phyloP scores from a whole-genome alignment of 2,113 vertebrate genomes.

The Tor tambroides region DNA sequence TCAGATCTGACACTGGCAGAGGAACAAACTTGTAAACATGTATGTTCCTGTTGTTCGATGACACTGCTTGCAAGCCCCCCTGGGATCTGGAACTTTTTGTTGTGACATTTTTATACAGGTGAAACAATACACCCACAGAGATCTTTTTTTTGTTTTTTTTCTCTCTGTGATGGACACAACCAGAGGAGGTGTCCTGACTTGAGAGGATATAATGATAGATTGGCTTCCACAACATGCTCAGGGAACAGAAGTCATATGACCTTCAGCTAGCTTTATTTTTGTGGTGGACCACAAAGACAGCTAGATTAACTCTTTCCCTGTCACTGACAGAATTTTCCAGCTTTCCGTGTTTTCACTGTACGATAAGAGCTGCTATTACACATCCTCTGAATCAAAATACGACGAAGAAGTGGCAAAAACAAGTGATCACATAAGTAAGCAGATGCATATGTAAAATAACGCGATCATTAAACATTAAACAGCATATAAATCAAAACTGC shows the following conservation, averaged over 20 bases:
- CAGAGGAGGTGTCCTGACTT: not conserved
- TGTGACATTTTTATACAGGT: conserved; percentile 32
- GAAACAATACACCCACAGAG: conserved; percentile 4
- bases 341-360: not conserved
- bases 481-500: too few relatives aligned
- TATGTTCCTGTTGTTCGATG: conserved; percentile 33
- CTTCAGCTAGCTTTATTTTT: not conserved
- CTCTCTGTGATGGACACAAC: not conserved
- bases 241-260: not conserved
- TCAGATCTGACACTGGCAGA: conserved; percentile 27
- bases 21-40: conserved; percentile 39
- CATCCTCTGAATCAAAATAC: not conserved
- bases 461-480: not conserved
- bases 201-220: conserved; percentile 16
- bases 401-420: not conserved
- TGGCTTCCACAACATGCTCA: not conserved
- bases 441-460: not conserved
- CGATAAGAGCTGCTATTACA: not conserved
- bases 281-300: not conserved
- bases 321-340: not conserved
- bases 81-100: conserved; percentile 26
- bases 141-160: not conserved
- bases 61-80: conserved; percentile 10
- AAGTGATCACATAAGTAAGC: not conserved
- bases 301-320: not conserved